phyloP scores from a whole-genome alignment of 2,888 invertebrate genomes.

The Pristionchus fissidentatus region DNA sequence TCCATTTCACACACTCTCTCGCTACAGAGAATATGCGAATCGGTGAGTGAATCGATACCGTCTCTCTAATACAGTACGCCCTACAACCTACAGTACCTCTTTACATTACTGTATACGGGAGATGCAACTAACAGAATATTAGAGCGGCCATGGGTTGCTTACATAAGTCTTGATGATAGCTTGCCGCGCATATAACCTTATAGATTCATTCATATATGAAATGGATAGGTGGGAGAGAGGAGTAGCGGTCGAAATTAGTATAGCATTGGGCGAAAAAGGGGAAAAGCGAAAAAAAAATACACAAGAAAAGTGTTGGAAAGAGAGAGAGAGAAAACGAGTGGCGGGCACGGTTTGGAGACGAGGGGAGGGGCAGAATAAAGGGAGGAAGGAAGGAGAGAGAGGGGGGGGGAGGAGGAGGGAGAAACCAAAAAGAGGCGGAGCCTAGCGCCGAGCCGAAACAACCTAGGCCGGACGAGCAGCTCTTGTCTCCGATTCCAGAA shows the following conservation, averaged over 20 bases:
- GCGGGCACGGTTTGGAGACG: background rate
- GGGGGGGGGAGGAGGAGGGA: background rate
- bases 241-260: background rate
- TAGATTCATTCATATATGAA: slow-evolving; percentile 17
- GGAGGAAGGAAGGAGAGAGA: background rate
- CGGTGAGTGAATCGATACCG: background rate
- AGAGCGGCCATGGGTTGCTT: background rate
- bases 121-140: slow-evolving; percentile 2
- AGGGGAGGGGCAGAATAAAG: background rate
- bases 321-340: background rate
- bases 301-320: background rate
- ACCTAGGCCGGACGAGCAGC: background rate
- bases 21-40: background rate
- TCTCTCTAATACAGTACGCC: too few relatives aligned
- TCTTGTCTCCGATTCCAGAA: background rate
- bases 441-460: too few relatives aligned
- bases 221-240: background rate
- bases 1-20: background rate
- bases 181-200: background rate
- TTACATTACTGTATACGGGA: background rate
- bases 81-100: too few relatives aligned
- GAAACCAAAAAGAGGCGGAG: slow-evolving; percentile 6
- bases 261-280: background rate
- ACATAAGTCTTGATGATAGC: background rate
- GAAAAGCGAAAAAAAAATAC: background rate